Evolutionary conservation across 2,113 vertebrate genomes (phyloP), one percentile per base, ranked within the genome.

Genomic region (Eulemur rufifrons): DNA sequence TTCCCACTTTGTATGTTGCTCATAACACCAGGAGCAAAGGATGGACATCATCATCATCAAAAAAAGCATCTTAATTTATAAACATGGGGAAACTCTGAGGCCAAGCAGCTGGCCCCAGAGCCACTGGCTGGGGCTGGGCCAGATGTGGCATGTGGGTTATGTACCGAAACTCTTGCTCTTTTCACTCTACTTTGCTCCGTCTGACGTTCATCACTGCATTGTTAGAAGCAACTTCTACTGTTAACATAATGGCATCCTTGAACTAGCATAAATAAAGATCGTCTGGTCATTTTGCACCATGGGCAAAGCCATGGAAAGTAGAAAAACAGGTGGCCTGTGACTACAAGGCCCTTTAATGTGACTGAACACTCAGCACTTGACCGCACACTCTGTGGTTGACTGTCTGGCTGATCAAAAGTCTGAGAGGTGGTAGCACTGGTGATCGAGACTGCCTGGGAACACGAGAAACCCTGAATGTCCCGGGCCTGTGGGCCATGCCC

Each of bases 341-440:
- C 39, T 77, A 25, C 37, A 3, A 97, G 23, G 21, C 2, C 59
- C 25, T 78, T 85, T 27, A 42, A 61, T 80, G 68, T 47, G 39
- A 15, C 45, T 27, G 54, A 52, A 74, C 47, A 39, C 25, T 18
- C 74, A 45, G 10, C 29, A 25, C 63, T 59, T 66, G 59, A 54
- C 27, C 34, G 34, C 52, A 80, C 9, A 32, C 29, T 50, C 45
- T 91, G 50, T 56, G 61, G 39, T 14, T 82, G n/a, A 71, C 50
- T 92, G 56, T 64, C 29, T 45, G 37, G 32, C n/a, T 80, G 37
- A 42, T 95, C 59, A 81, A 50, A 88, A 85, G 74, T 89, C 61
- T 73, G 61, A 74, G 52, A 73, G 25, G 42, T 39, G 23, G 9
- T 4, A 39, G 66, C 50, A 12, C 32, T 6, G 32, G 42, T 63